These are phyloP conservation scores for Tanypteryx hageni DNA, from an alignment of 2,888 invertebrate species.

Conservation along the genomic window DNA sequence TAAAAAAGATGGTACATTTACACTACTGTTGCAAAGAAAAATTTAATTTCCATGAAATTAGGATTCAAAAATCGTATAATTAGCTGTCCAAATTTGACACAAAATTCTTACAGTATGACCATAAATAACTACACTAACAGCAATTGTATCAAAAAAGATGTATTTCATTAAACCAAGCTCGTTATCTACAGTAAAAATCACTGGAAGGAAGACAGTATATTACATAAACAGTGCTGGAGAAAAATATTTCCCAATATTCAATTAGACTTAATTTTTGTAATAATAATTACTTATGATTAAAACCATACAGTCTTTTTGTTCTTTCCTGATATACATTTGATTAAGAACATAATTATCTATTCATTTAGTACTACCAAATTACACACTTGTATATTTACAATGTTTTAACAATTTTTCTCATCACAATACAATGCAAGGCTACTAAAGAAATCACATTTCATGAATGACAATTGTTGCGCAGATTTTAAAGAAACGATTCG, in stretches of 20 bases:
- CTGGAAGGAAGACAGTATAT: constrained; percentile 14
- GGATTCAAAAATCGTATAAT: neutral
- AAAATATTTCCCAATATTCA: neutral
- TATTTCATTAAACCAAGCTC: neutral
- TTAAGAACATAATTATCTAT: neutral
- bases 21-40: neutral
- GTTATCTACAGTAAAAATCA: neutral
- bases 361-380: neutral
- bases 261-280: neutral
- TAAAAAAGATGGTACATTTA: neutral
- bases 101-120: no score
- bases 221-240: neutral
- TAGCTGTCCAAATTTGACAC: no score
- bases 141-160: neutral
- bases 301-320: neutral
- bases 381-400: constrained; percentile 9
- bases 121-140: no score
- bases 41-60: neutral
- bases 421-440: neutral
- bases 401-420: neutral
- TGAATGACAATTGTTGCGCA: neutral
- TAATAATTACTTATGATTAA: neutral
- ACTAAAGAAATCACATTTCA: neutral
- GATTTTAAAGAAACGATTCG: neutral
- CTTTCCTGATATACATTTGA: neutral